Conservation (phyloP, 2,113 vertebrate species). For the Eurypyga helias region DNA sequence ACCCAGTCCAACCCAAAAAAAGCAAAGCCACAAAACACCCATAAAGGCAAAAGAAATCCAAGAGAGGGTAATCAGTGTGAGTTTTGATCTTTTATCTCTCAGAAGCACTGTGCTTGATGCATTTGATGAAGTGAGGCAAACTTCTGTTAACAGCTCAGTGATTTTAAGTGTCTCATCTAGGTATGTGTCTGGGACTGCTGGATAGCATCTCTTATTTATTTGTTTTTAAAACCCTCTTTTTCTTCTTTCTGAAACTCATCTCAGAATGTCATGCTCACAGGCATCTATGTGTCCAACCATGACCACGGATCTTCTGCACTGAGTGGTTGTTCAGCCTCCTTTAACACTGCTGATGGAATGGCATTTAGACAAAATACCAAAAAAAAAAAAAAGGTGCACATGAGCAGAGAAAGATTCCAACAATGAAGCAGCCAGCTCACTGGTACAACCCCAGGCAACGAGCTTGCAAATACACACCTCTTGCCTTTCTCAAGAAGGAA, state of each 20-base stretch:
- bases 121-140: conserved; percentile 31
- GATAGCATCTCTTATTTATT: neutral
- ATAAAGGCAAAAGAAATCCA: neutral
- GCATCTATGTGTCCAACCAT: conserved; percentile 5
- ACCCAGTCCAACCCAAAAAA: neutral
- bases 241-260: conserved; percentile 59
- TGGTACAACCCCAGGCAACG: neutral
- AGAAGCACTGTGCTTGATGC: neutral
- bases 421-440: neutral
- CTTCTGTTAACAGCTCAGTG: conserved; percentile 43
- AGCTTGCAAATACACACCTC: neutral
- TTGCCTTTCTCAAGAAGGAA: neutral
- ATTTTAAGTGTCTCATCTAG: conserved; percentile 46
- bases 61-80: neutral
- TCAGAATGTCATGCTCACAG: conserved; percentile 46
- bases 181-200: neutral
- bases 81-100: neutral
- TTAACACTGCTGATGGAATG: conserved; percentile 28
- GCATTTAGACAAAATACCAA: conserved; percentile 42
- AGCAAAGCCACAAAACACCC: neutral
- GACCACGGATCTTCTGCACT: neutral
- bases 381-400: neutral
- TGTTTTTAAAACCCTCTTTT: neutral
- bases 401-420: neutral
- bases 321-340: conserved; percentile 35